Conservation (phyloP, 1,140 invertebrate genomes). For the Gonioctena quinquepunctata region DNA sequence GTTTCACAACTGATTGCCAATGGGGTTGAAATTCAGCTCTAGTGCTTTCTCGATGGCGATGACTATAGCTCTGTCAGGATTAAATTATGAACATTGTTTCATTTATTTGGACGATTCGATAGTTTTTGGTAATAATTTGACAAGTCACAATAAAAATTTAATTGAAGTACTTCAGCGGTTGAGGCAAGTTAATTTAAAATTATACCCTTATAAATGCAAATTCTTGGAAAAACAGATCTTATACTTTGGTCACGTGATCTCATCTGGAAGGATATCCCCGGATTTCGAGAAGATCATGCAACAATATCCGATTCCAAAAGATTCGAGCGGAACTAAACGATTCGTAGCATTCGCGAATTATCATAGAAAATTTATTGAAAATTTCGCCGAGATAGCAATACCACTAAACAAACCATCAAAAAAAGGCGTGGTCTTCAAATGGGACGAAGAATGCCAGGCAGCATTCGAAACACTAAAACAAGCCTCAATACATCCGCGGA, state of each 20-base stretch:
- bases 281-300: constrained; percentile 54
- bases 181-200: constrained; percentile 51
- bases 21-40: constrained; percentile 40
- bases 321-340: constrained; percentile 40
- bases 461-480: constrained; percentile 40
- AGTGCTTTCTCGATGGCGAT: constrained; percentile 35
- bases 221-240: constrained; percentile 55
- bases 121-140: constrained; percentile 46
- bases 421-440: constrained; percentile 37
- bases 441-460: constrained; percentile 25
- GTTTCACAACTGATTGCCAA: constrained; percentile 43
- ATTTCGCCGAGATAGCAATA: constrained; percentile 41
- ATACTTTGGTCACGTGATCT: constrained; percentile 57
- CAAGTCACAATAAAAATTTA: constrained; percentile 51
- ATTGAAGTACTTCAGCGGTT: constrained; percentile 46
- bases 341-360: constrained; percentile 53
- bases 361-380: constrained; percentile 47
- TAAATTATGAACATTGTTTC: constrained; percentile 37
- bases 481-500: constrained; percentile 42
- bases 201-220: constrained; percentile 58
- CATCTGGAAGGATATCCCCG: constrained; percentile 51
- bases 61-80: constrained; percentile 35
- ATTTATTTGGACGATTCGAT: constrained; percentile 54
- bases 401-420: constrained; percentile 44
- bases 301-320: constrained; percentile 38